Conservation (phyloP, 2,113 vertebrate species). For the Brachypteracias leptosomus region DNA sequence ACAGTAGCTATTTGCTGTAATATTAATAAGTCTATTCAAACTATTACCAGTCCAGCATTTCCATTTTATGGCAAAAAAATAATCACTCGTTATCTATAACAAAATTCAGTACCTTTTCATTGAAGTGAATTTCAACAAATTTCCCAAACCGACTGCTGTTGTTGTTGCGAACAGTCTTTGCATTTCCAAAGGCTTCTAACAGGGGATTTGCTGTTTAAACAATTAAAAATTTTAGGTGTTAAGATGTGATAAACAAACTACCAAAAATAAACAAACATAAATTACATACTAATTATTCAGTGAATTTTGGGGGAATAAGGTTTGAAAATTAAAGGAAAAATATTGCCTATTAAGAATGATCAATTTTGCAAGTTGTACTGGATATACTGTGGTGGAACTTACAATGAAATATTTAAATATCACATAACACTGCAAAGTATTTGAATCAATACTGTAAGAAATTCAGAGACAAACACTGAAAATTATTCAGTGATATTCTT, state of each 20-base stretch:
- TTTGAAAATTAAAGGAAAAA: background rate
- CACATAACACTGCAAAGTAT: background rate
- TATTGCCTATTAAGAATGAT: background rate
- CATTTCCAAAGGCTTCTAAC: constrained; percentile 95
- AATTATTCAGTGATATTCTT: background rate
- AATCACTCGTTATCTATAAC: background rate
- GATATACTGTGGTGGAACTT: background rate
- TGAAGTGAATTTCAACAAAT: constrained; percentile 99
- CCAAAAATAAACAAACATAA: background rate
- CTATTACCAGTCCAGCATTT: background rate
- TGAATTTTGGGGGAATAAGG: background rate
- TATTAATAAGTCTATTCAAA: background rate
- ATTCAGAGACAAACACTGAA: background rate
- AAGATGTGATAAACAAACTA: background rate
- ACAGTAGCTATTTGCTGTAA: background rate
- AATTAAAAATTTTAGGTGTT: background rate
- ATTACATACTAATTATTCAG: background rate
- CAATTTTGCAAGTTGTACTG: background rate
- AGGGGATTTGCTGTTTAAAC: constrained; percentile 89
- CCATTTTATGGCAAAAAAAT: background rate
- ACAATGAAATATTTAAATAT: background rate
- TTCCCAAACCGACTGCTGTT: constrained; percentile 99
- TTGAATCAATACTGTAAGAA: background rate
- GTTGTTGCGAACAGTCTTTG: constrained; percentile 97
- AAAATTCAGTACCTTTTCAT: constrained; percentile 84